Evolutionary conservation across 2,797 vertebrate species (phyloP), one percentile per base, ranked within the genome.

Genomic region (Mormyrus hasselquistii): DNA sequence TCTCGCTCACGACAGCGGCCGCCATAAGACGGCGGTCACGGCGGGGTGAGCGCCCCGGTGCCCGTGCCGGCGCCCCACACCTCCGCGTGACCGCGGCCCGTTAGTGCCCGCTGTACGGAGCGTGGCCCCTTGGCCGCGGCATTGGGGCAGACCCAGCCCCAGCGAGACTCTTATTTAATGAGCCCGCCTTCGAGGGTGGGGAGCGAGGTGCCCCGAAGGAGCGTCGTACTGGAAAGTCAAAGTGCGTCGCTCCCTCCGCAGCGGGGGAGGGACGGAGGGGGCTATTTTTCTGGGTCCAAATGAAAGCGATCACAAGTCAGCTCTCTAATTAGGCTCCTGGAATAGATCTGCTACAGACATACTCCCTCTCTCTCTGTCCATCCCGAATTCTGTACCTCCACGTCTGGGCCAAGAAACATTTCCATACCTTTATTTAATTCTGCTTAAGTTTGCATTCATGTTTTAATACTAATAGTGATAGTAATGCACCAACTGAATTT

Each of bases 311-410:
- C 73, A 22, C 34, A 41, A 62, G 52, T 79, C 86, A 88, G 86
- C 86, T 87, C 73, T 65, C 53, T 88, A 83, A 87, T 88, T 65
- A 38, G 86, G 69, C 89, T 84, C 76, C 52, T 84, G 73, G 69
- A 89, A 41, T 88, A 19, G 55, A 49, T 47, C 38, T 47, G 34
- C 38, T 41, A 3, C n/a, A 6, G 29, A 47, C 86, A 44, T 2
- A 10, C 38, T 19, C 7, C 16, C 34, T 44, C 34, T 5, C 69
- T 50, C 49, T 65, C 83, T n/a, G 2, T 44, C 19, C 57, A 34
- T 73, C 65, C 29, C 29, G 4, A 4, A 38, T n/a, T n/a, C 47
- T 34, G 53, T 25, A 50, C 86, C 16, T 22, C 89, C 52, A 29
- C 22, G 38, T 49, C 10, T n/a, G 22, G 69, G 86, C 85, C 22